These are phyloP conservation scores for Meloidogyne floridensis DNA, from an alignment of 1,140 invertebrate genomes.

Conservation along the genomic window DNA sequence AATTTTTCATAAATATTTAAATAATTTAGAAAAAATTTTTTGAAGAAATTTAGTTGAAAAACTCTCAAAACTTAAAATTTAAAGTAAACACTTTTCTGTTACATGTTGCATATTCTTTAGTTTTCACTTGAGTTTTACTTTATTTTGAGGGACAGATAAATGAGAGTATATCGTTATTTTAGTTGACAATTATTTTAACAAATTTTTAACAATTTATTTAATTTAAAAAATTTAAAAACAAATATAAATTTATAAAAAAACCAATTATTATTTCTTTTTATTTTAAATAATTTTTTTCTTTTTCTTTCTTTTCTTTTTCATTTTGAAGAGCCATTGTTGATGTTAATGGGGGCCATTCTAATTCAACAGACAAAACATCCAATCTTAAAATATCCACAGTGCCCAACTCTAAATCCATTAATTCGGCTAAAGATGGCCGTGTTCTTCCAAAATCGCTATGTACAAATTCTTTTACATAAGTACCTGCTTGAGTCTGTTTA, in stretches of 20 bases:
- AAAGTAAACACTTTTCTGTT: no score
- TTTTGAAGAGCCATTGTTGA: neutral
- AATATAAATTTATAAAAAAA: neutral
- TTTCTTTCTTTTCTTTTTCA: no score
- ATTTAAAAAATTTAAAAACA: neutral
- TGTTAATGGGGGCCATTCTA: constrained; percentile 60
- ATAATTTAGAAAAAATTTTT: neutral
- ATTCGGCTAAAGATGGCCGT: constrained; percentile 66
- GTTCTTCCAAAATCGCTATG: constrained; percentile 70
- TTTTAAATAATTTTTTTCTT: neutral
- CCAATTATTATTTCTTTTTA: neutral
- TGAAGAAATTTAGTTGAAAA: neutral
- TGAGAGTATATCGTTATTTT: no score
- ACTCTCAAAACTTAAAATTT: neutral
- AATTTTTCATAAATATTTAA: neutral
- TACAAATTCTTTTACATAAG: constrained; percentile 66
- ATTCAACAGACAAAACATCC: constrained; percentile 68
- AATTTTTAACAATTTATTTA: neutral
- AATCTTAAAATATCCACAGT: constrained; percentile 69
- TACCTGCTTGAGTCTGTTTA: constrained; percentile 57
- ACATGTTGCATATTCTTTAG: neutral
- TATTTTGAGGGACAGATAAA: neutral
- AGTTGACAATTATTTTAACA: neutral
- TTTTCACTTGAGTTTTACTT: neutral
- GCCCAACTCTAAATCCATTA: constrained; percentile 66